A percentile compares a stretch with the other conserved stretches of the same genome.
Evolutionary conservation across 2,888 invertebrate species (phyloP).

Genomic region (Drosophila kuntzei): DNA sequence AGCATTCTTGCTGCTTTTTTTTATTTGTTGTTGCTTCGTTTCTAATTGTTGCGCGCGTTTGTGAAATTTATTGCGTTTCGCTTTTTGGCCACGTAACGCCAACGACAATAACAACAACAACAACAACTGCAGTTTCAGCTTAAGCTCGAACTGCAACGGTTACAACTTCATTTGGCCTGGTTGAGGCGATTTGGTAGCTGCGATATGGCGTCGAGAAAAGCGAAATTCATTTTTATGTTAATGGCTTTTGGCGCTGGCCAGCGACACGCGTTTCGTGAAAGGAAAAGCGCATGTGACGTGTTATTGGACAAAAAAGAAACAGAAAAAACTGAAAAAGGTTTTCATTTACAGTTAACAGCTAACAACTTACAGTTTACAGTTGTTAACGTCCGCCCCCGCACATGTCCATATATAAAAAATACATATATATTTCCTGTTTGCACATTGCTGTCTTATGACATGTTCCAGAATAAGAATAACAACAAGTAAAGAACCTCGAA

Average conservation of each 20-base stretch:
- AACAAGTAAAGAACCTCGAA: not conserved
- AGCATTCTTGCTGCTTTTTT: constrained; percentile 40
- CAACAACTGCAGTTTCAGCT: constrained; percentile 14
- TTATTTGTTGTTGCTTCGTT: constrained; percentile 57
- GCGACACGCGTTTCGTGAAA: constrained; percentile 74
- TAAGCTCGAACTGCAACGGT: constrained; percentile 18
- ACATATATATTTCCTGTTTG: constrained; percentile 53
- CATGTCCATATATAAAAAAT: not conserved
- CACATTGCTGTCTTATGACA: constrained; percentile 64
- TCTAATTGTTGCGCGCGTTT: constrained; percentile 82
- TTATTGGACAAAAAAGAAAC: constrained; percentile 4
- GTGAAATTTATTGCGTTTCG: constrained; percentile 80
- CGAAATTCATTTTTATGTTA: constrained; percentile 80
- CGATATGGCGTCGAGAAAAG: constrained; percentile 69
- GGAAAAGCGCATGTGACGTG: constrained; percentile 65
- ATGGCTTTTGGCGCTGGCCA: constrained; percentile 70
- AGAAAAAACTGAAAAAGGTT: constrained; percentile 40
- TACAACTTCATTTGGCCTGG: constrained; percentile 60
- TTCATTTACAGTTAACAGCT: constrained; percentile 42
- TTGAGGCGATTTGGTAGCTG: constrained; percentile 68
- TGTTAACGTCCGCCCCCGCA: constrained; percentile 26
- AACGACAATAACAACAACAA: constrained; percentile 24
- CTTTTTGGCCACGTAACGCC: constrained; percentile 65
- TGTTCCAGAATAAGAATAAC: constrained; percentile 41
- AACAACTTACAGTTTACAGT: constrained; percentile 41